These are phyloP conservation scores for Eunapius fragilis DNA, from an alignment of 37 sponge, comb jelly and placozoan species.

Conservation along the genomic window DNA sequence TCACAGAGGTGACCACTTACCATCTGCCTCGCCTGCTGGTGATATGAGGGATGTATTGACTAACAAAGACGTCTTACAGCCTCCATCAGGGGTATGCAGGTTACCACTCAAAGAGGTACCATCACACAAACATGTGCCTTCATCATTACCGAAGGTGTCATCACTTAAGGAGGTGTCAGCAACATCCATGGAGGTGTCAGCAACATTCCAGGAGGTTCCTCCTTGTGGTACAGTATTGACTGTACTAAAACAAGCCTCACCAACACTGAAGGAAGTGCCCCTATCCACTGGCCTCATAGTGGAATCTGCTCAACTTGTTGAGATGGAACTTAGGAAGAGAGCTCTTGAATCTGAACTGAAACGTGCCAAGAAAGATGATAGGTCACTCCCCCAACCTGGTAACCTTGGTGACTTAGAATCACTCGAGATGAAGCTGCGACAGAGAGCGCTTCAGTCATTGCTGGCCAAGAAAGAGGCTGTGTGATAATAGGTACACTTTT, in stretches of 20 bases:
- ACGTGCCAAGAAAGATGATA: background rate
- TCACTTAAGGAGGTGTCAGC: too few species aligned
- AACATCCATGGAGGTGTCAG: too few species aligned
- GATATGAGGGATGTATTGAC: too few species aligned
- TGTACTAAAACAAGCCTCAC: background rate
- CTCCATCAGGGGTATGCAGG: too few species aligned
- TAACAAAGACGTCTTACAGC: too few species aligned
- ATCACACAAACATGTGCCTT: too few species aligned
- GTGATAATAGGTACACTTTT: background rate
- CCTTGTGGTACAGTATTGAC: background rate
- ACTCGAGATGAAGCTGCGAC: constrained; percentile 38
- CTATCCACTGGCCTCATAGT: background rate
- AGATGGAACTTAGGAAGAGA: constrained; percentile 42
- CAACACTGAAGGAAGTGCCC: background rate
- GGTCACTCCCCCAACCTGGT: background rate
- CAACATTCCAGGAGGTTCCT: too few species aligned
- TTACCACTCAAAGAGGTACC: too few species aligned
- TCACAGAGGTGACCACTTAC: too few species aligned
- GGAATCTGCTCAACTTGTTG: constrained; percentile 9
- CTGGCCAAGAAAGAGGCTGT: constrained; percentile 12
- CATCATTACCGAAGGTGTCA: too few species aligned
- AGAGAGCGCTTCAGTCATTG: constrained; percentile 55
- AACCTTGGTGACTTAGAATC: background rate
- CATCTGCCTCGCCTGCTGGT: too few species aligned
- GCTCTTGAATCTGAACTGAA: constrained; percentile 48